These are phyloP conservation scores for Sminthopsis crassicaudata DNA, from an alignment of 2,113 vertebrate genomes.

Conservation along the genomic window DNA sequence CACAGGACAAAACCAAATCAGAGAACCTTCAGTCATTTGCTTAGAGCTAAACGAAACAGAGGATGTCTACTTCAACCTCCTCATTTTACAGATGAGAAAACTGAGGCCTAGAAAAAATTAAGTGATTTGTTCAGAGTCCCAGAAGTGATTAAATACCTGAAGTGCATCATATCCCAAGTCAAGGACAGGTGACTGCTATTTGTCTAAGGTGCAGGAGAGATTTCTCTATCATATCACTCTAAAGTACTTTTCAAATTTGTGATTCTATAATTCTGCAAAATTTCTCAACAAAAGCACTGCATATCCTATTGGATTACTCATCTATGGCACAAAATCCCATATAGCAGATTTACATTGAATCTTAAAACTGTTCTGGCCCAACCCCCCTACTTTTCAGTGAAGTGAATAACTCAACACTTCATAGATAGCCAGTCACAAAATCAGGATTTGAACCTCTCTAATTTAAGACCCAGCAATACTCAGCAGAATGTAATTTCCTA, in stretches of 20 bases:
- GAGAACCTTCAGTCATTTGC: background rate
- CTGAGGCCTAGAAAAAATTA: background rate
- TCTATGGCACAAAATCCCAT: conserved; percentile 10
- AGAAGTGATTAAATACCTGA: background rate
- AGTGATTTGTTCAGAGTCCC: background rate
- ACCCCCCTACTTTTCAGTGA: background rate
- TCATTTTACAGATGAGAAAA: background rate
- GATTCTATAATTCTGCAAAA: background rate
- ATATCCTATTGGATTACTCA: background rate
- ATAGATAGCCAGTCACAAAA: background rate
- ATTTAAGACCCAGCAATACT: background rate
- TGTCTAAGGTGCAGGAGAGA: background rate
- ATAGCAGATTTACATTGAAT: background rate
- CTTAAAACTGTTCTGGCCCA: background rate
- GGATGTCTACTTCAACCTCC: background rate
- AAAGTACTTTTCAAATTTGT: background rate
- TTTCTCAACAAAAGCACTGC: background rate
- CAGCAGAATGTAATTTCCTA: background rate
- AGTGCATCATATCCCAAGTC: background rate
- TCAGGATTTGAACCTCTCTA: background rate
- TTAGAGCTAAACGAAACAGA: background rate
- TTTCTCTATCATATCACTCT: background rate
- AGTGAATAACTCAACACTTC: background rate
- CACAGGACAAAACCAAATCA: background rate
- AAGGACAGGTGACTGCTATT: background rate